Percentiles rank a stretch among this genome's conserved stretches.
Evolutionary conservation across 1,140 invertebrate genomes (phyloP).

Genomic region (Papilio helenus): DNA sequence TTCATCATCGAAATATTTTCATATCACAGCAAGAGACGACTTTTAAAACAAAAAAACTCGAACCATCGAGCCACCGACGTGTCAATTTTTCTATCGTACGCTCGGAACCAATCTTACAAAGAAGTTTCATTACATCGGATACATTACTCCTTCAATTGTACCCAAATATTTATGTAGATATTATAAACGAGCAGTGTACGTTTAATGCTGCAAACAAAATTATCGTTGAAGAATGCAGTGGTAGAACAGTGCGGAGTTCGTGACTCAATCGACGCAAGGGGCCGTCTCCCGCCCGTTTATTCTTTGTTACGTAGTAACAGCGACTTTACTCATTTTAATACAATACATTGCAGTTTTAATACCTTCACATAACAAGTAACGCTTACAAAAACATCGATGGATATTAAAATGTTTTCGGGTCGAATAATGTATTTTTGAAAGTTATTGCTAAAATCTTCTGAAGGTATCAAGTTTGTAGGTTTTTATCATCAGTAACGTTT

Average conservation of each 20-base stretch:
- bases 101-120: slow-evolving; percentile 20
- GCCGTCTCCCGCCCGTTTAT: slow-evolving; percentile 56
- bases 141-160: slow-evolving; percentile 42
- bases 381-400: slow-evolving; percentile 9
- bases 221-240: slow-evolving; percentile 61
- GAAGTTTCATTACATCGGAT: slow-evolving; percentile 26
- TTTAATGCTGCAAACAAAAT: slow-evolving; percentile 51
- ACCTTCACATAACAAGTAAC: slow-evolving; percentile 33
- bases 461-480: slow-evolving; percentile 9
- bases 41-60: slow-evolving; percentile 32
- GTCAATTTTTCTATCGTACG: slow-evolving; percentile 18
- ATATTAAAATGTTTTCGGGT: background rate
- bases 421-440: background rate
- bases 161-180: background rate
- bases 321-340: slow-evolving; percentile 38
- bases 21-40: slow-evolving; percentile 1
- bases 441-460: slow-evolving; percentile 20
- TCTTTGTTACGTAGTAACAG: slow-evolving; percentile 39
- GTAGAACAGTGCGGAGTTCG: slow-evolving; percentile 61
- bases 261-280: slow-evolving; percentile 71
- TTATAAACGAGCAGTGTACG: slow-evolving; percentile 51
- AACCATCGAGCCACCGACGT: slow-evolving; percentile 22
- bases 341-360: slow-evolving; percentile 38
- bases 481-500: slow-evolving; percentile 26
- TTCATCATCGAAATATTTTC: slow-evolving; percentile 36